Base-by-base conservation (phyloP, 92 coral and sea anemone species). In the Virgularia gustaviana region DNA sequence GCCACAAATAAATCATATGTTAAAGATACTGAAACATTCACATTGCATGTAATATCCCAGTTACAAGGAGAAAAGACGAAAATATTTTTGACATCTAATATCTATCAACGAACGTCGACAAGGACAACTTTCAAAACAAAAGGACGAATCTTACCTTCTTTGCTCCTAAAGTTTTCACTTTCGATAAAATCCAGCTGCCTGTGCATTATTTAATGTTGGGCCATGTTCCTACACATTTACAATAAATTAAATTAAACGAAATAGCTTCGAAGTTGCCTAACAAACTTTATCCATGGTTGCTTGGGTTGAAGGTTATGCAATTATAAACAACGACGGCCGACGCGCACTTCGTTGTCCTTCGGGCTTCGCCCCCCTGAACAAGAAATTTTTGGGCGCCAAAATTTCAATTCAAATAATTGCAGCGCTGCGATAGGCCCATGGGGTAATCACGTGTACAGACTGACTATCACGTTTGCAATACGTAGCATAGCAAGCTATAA, bases 331-430 rank as follows among this genome's bases (percentile, higher is more conserved):
- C 29, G n/a, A 27, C 18, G 23, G 1, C 43, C 32, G 15, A 43
- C 61, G 61, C 75, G 29, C 75, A 49, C n/a, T n/a, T n/a, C n/a
- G n/a, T n/a, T n/a, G n/a, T n/a, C n/a, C n/a, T n/a, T n/a, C n/a
- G n/a, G n/a, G 60, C 51, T 39, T 44, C 44, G 42, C 23, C 61
- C 33, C 75, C 61, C 18, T 32, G n/a, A 15, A 49, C 37, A 33
- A 31, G 59, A 32, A 74, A 77, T 71, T 24, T 88, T 81, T 87
- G 84, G 71, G 95, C 89, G 89, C 87, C 95, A 84, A 88, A 88
- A 70, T 38, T 49, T 4, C 32, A 20, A 24, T 68, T 68, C 24
- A 9, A 68, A 68, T 22, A 49, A 43, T 45, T 38, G 7, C 22
- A 5, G 75, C 36, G 10, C 20, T 24, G n/a, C 38, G 30, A 68